These are phyloP conservation scores for Sesamia inferens DNA, from an alignment of 2,888 invertebrate species.

Conservation along the genomic window DNA sequence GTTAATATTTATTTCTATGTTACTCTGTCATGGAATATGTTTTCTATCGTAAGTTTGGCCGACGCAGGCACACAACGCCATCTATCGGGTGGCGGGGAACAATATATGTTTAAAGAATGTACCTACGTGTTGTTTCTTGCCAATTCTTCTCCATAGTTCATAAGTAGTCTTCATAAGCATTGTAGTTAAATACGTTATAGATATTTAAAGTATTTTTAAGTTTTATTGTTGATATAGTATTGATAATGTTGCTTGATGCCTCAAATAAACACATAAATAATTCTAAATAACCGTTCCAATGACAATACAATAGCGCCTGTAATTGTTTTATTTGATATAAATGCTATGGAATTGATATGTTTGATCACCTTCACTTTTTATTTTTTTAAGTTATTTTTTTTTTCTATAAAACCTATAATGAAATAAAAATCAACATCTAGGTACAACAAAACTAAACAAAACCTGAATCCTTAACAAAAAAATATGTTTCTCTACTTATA, in stretches of 20 bases:
- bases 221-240: too few species aligned
- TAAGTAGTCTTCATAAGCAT: too few species aligned
- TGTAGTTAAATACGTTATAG: too few species aligned
- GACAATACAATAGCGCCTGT: background rate
- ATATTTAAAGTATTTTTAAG: too few species aligned
- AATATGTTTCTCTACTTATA: too few species aligned
- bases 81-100: conserved; percentile 34
- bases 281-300: background rate
- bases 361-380: background rate
- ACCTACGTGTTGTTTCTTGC: background rate
- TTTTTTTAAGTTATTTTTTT: background rate
- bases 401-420: background rate
- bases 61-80: conserved; percentile 30
- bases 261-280: too few species aligned
- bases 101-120: background rate
- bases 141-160: background rate
- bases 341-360: background rate
- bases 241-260: too few species aligned
- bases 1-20: background rate
- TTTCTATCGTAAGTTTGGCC: background rate
- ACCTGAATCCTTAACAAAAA: background rate
- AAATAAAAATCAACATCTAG: background rate
- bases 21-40: background rate
- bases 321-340: background rate
- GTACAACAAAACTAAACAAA: background rate